Conservation (phyloP, 2,888 invertebrate genomes). For the Morinoia aosen region DNA sequence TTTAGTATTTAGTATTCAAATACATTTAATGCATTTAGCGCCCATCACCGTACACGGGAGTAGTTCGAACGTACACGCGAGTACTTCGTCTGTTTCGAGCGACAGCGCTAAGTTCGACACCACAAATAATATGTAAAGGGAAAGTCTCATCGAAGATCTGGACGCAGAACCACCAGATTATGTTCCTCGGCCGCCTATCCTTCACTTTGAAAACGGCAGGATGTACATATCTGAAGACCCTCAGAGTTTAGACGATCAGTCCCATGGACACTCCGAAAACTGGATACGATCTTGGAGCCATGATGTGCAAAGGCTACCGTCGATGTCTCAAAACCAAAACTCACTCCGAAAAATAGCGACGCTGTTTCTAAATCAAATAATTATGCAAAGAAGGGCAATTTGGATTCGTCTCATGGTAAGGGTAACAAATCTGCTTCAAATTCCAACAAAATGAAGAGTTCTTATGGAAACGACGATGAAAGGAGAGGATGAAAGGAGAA, state of each 20-base stretch:
- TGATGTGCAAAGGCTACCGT: constrained; percentile 23
- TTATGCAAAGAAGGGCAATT: neutral
- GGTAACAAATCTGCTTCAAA: neutral
- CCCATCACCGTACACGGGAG: neutral
- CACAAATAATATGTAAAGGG: constrained; percentile 81
- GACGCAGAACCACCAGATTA: constrained; percentile 76
- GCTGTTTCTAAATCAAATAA: neutral
- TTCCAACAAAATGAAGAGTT: neutral
- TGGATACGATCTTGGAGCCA: constrained; percentile 14
- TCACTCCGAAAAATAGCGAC: neutral
- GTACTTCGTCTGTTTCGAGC: constrained; percentile 12
- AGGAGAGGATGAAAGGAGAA: too few relatives aligned
- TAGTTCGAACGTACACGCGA: neutral
- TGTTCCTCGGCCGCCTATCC: constrained; percentile 77
- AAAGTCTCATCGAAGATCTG: constrained; percentile 77
- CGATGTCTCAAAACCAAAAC: neutral
- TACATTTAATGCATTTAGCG: too few relatives aligned
- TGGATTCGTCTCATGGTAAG: neutral
- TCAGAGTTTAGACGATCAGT: too few relatives aligned
- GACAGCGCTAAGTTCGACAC: constrained; percentile 78
- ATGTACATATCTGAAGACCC: neutral
- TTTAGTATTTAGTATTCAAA: too few relatives aligned
- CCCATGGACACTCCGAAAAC: neutral
- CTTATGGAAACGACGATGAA: neutral
- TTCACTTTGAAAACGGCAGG: constrained; percentile 67